A percentile compares a stretch with the other conserved stretches of the same genome.
Evolutionary conservation across 1,140 invertebrate species (phyloP).

Genomic region (Sweltsa coloradensis): DNA sequence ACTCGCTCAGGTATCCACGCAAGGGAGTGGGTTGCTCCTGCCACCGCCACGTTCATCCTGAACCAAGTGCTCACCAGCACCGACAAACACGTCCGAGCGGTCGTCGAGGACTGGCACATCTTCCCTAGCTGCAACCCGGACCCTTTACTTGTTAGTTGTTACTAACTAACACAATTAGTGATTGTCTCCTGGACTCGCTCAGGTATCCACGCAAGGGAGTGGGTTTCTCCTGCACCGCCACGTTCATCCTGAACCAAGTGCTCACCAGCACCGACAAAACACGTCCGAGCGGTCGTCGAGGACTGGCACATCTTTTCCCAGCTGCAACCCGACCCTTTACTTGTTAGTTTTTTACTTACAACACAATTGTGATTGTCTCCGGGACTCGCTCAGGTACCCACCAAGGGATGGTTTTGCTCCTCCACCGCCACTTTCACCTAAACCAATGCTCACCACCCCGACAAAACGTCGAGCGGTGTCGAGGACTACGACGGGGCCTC

Average conservation of each 20-base stretch:
- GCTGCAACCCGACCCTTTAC: conserved; percentile 52
- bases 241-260: conserved; percentile 46
- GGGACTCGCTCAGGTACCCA: conserved; percentile 55
- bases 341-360: conserved; percentile 23
- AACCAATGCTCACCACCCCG: conserved; percentile 39
- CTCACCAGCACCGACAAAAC: conserved; percentile 36
- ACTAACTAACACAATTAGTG: conserved; percentile 32
- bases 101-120: conserved; percentile 53
- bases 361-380: no score
- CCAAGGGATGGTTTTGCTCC: conserved; percentile 66
- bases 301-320: conserved; percentile 63
- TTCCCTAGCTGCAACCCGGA: conserved; percentile 62
- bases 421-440: conserved; percentile 52
- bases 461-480: conserved; percentile 35
- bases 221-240: conserved; percentile 63
- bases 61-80: conserved; percentile 40
- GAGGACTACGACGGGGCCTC: conserved; percentile 59
- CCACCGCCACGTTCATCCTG: conserved; percentile 50
- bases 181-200: conserved; percentile 6
- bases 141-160: conserved; percentile 60
- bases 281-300: conserved; percentile 34
- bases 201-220: conserved; percentile 60
- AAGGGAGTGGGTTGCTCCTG: conserved; percentile 65
- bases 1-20: conserved; percentile 53
- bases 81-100: conserved; percentile 31